These are phyloP conservation scores for Xanthorhoe designata DNA, from an alignment of 2,888 invertebrate species.

Conservation along the genomic window DNA sequence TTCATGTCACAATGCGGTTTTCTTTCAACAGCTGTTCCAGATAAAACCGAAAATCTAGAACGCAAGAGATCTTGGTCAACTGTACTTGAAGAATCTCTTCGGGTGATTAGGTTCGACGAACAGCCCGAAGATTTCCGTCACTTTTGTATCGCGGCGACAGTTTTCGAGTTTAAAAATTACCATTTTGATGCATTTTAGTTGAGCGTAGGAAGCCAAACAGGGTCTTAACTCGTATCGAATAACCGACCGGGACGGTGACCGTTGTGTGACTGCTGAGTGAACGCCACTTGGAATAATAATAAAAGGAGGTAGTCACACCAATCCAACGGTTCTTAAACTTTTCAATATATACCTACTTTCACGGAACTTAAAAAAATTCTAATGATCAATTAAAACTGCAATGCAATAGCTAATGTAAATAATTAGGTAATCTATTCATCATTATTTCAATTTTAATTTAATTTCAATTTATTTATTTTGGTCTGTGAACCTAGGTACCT, in stretches of 20 bases:
- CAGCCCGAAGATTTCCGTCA: conserved; percentile 70
- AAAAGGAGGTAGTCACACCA: background rate
- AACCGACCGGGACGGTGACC: conserved; percentile 50
- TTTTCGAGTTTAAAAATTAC: conserved; percentile 70
- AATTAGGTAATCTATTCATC: too few species aligned
- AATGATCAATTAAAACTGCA: too few species aligned
- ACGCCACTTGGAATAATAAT: conserved; percentile 13
- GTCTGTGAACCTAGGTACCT: too few species aligned
- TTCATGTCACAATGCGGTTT: conserved; percentile 37
- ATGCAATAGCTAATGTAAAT: too few species aligned
- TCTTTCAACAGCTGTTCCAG: conserved; percentile 53
- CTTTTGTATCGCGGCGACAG: conserved; percentile 69
- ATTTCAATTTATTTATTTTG: too few species aligned
- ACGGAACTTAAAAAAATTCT: too few species aligned
- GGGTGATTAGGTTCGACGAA: conserved; percentile 80
- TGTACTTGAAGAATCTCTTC: conserved; percentile 81
- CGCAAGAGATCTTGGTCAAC: conserved; percentile 69
- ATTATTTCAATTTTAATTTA: too few species aligned
- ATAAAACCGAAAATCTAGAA: conserved; percentile 64
- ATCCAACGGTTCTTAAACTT: background rate
- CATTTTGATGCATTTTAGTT: conserved; percentile 79
- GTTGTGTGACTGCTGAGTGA: conserved; percentile 24
- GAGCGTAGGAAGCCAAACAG: conserved; percentile 44
- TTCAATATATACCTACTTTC: background rate
- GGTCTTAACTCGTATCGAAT: conserved; percentile 29